Base-by-base conservation (phyloP, 2,797 vertebrate genomes). In the Hoplostethus mediterraneus region DNA sequence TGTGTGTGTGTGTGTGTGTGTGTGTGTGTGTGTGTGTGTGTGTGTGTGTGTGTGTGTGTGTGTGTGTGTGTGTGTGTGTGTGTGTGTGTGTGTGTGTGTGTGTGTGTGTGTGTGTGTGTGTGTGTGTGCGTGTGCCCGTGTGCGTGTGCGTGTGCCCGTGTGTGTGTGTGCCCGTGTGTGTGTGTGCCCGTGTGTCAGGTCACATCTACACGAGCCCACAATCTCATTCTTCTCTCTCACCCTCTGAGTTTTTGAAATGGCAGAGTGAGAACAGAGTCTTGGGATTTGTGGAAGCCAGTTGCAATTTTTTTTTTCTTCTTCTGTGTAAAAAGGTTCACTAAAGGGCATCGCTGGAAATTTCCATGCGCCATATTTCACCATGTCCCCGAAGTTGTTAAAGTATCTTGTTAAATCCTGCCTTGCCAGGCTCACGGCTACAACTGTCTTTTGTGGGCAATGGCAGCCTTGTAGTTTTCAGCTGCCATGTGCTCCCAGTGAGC, bases 121-220 rank as follows among this genome's bases (percentile, higher is more conserved):
- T 36, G 42, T 78, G 31, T 52, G 51, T 82, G 59, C n/a, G n/a
- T n/a, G n/a, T n/a, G n/a, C n/a, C n/a, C n/a, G n/a, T n/a, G 33
- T 36, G 33, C 8, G 33, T 36, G 33, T 36, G 33, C 8, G 4
- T 36, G 33, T 36, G 69, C n/a, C n/a, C n/a, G n/a, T 49, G 40
- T 64, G 68, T 49, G 59, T 48, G 33, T 62, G 64, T 53, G 76
- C n/a, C n/a, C n/a, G n/a, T 72, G 79, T 73, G 47, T 63, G 16
- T 36, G 42, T 78, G 31, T 52, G 51, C n/a, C n/a, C n/a, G n/a
- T 82, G 59, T 80, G 73, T 81, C 63, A 71, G 51, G 58, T 80
- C 64, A 56, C 82, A 74, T 69, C 64, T 68, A 52, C 63, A 40
- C 3, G 14, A 44, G 45, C 74, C 33, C 4, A 16, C 69, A 51